Conservation (phyloP, 1,140 invertebrate genomes). For the Hypothenemus hampei region DNA sequence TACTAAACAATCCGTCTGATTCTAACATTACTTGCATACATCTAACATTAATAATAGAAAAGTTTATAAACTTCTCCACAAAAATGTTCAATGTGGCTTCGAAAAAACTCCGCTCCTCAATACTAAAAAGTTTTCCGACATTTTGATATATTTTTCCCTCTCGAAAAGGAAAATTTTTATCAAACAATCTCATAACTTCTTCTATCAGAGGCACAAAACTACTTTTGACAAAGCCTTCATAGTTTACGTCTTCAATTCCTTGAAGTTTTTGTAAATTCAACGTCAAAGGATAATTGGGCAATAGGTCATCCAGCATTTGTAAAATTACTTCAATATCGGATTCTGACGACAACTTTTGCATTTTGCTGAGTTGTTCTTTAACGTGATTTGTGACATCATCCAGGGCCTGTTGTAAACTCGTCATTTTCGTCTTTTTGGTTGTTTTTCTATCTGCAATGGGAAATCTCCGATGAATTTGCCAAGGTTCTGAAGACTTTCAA, state of each 20-base stretch:
- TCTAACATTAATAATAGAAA: slow-evolving; percentile 37
- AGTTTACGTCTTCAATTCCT: slow-evolving; percentile 46
- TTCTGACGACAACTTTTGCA: slow-evolving; percentile 46
- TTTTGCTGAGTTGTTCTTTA: slow-evolving; percentile 39
- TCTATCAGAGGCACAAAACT: slow-evolving; percentile 48
- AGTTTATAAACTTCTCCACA: slow-evolving; percentile 43
- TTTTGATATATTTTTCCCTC: slow-evolving; percentile 41
- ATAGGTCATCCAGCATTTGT: slow-evolving; percentile 28
- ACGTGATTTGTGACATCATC: slow-evolving; percentile 13
- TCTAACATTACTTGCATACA: slow-evolving; percentile 51
- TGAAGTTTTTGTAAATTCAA: slow-evolving; percentile 58
- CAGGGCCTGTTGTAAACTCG: slow-evolving; percentile 18
- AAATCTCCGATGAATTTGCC: slow-evolving; percentile 44
- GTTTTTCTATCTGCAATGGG: slow-evolving; percentile 42
- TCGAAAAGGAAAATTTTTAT: slow-evolving; percentile 50
- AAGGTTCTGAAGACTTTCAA: too few species aligned
- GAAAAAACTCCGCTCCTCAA: slow-evolving; percentile 52
- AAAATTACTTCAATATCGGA: slow-evolving; percentile 43
- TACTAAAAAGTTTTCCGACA: slow-evolving; percentile 47
- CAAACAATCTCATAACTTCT: slow-evolving; percentile 48
- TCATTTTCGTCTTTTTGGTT: slow-evolving; percentile 12
- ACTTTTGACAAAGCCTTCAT: slow-evolving; percentile 42
- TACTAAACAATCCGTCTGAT: slow-evolving; percentile 53
- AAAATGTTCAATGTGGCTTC: slow-evolving; percentile 50
- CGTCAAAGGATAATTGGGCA: slow-evolving; percentile 54